phyloP scores from a whole-genome alignment of 2,797 vertebrate genomes.

The Somateria mollissima region DNA sequence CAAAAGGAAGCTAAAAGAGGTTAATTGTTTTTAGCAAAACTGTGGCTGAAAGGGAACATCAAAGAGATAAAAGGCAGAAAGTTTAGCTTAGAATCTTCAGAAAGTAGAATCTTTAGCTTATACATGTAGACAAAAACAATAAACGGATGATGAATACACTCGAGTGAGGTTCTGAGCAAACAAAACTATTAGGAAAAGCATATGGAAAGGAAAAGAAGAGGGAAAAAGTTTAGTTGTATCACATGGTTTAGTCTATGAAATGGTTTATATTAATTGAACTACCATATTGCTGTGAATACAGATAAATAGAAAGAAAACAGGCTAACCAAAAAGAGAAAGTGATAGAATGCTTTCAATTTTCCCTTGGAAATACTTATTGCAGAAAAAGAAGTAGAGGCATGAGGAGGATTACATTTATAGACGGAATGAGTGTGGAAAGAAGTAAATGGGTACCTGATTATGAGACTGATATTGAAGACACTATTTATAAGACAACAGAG shows the following conservation, averaged over 20 bases:
- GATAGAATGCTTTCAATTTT: background rate
- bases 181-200: background rate
- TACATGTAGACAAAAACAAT: background rate
- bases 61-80: background rate
- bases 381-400: background rate
- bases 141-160: background rate
- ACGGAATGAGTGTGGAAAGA: background rate
- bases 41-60: background rate
- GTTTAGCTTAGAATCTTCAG: too few species aligned
- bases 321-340: background rate
- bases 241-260: background rate
- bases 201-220: background rate
- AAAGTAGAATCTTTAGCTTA: background rate
- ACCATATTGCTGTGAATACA: background rate
- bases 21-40: background rate
- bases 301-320: background rate
- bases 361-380: background rate
- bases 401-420: background rate
- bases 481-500: background rate
- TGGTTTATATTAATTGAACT: background rate
- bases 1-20: background rate
- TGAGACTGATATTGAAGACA: too few species aligned
- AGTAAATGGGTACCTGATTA: background rate
- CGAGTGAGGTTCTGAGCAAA: background rate
- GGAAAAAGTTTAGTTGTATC: background rate